Percentiles rank a stretch among this genome's conserved stretches.
Conservation (phyloP, 2,113 vertebrate species). For the Tachysurus vachellii region DNA sequence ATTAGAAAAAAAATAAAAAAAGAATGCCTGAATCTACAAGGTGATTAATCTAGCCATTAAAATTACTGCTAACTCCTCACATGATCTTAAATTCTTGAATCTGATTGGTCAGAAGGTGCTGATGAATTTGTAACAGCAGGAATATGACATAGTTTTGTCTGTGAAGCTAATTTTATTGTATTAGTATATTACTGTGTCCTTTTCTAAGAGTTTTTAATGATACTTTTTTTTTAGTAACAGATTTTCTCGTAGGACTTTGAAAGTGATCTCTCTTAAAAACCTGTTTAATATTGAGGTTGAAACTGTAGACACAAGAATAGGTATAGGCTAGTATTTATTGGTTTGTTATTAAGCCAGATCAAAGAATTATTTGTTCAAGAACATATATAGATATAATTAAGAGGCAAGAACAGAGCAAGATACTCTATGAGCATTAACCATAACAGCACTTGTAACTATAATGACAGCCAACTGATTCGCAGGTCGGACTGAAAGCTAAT, state of each 20-base stretch:
- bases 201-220: background rate
- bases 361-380: background rate
- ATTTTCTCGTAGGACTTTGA: background rate
- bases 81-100: background rate
- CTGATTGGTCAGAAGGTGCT: background rate
- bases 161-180: background rate
- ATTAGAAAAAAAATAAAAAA: background rate
- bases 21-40: too few relatives aligned
- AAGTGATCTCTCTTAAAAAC: background rate
- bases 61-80: background rate
- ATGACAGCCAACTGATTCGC: background rate
- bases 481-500: background rate
- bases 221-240: background rate
- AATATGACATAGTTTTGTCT: background rate
- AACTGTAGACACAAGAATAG: background rate
- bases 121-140: background rate
- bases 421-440: constrained; percentile 5
- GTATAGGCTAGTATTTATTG: background rate
- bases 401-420: background rate
- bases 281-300: background rate
- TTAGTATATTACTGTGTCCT: background rate
- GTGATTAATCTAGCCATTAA: too few relatives aligned
- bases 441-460: background rate
- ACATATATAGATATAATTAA: background rate
- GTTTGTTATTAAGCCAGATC: background rate